These are phyloP conservation scores for Enteromius viviparus DNA, from an alignment of 2,797 vertebrate species.

Conservation along the genomic window DNA sequence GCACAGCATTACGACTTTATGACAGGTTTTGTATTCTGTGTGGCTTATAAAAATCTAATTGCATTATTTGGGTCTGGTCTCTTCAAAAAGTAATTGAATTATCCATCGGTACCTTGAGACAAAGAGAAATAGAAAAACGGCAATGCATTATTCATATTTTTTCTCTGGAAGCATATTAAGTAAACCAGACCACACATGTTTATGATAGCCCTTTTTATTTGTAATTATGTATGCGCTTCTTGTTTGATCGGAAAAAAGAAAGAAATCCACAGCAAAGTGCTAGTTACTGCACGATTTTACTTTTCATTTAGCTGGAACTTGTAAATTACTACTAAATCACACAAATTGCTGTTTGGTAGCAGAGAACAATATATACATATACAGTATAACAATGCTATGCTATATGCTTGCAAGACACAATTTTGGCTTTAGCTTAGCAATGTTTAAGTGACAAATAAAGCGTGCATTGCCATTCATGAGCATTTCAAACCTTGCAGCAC, in stretches of 20 bases:
- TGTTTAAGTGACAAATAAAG: conserved; percentile 33
- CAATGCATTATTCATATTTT: conserved; percentile 67
- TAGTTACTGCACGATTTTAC: conserved; percentile 9
- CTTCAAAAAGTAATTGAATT: conserved; percentile 65
- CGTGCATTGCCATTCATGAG: conserved; percentile 18
- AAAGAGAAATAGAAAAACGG: conserved; percentile 54
- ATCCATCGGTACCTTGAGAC: conserved; percentile 60
- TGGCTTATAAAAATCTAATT: conserved; percentile 63
- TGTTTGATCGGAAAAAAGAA: conserved; percentile 29
- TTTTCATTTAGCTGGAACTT: conserved; percentile 15
- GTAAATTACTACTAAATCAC: conserved; percentile 10
- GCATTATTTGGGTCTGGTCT: conserved; percentile 64
- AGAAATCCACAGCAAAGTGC: background rate
- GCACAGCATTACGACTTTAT: conserved; percentile 46
- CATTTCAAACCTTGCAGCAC: background rate
- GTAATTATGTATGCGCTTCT: conserved; percentile 56
- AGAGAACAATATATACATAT: conserved; percentile 6
- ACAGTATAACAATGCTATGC: background rate
- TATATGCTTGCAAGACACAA: background rate
- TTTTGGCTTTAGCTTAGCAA: background rate
- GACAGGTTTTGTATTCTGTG: conserved; percentile 60
- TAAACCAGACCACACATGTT: conserved; percentile 63
- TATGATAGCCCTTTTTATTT: conserved; percentile 63
- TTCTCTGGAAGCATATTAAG: conserved; percentile 60
- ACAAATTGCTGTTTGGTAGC: conserved; percentile 17